Conservation (phyloP, 2,797 vertebrate species). For the Taenioides sp. region DNA sequence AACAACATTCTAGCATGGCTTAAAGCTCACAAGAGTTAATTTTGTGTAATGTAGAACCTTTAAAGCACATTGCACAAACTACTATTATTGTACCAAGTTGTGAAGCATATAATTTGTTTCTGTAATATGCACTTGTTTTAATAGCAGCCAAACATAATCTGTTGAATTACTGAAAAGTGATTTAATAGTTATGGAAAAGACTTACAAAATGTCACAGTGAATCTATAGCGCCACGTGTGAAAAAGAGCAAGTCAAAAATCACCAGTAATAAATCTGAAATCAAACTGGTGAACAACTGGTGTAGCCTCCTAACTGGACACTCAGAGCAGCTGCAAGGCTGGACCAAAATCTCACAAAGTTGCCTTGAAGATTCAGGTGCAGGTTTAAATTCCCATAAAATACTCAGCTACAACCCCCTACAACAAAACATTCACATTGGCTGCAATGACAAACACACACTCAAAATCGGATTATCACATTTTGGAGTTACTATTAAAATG, state of each 20-base stretch:
- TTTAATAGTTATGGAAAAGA: not conserved
- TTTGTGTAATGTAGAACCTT: no score
- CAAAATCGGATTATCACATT: no score
- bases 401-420: not conserved
- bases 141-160: slow-evolving; percentile 1
- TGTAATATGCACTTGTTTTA: not conserved
- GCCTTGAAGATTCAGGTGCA: not conserved
- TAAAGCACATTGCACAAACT: slow-evolving; percentile 4
- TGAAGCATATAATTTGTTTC: not conserved
- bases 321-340: slow-evolving; percentile 56
- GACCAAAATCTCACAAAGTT: not conserved
- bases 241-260: not conserved
- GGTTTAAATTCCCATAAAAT: not conserved
- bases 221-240: not conserved
- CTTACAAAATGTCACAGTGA: not conserved
- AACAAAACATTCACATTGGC: not conserved
- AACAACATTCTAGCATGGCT: no score
- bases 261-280: slow-evolving; percentile 63
- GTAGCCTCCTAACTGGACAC: slow-evolving; percentile 59
- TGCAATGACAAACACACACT: no score
- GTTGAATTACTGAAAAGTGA: not conserved
- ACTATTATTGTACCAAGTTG: not conserved
- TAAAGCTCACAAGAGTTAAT: no score
- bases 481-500: no score
- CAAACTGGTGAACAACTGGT: slow-evolving; percentile 64